phyloP scores from a whole-genome alignment of 2,797 vertebrate genomes.

The Eidolon dupreanum region DNA sequence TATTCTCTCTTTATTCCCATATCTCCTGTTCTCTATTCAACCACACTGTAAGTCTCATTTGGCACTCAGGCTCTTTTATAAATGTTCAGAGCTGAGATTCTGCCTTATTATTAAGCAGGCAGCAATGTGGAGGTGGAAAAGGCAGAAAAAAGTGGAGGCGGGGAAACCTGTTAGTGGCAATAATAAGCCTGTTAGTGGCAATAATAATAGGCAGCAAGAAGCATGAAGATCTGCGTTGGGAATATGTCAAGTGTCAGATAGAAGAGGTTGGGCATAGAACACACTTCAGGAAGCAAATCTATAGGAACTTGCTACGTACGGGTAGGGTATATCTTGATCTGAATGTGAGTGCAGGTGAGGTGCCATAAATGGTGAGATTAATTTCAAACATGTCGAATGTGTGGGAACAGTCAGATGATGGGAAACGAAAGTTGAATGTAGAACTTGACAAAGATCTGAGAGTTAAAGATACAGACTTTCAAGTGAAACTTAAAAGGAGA shows the following conservation, averaged over 20 bases:
- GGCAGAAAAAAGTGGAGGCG: background rate
- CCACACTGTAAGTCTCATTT: background rate
- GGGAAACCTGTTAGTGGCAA: background rate
- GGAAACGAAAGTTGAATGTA: background rate
- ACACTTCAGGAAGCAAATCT: rapidly evolving
- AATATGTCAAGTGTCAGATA: background rate
- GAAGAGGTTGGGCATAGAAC: background rate
- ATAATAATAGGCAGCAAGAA: background rate
- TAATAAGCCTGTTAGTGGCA: background rate
- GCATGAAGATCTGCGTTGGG: rapidly evolving
- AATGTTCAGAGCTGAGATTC: conserved; percentile 7
- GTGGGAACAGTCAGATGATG: background rate
- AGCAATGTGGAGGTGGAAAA: background rate
- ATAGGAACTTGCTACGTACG: rapidly evolving
- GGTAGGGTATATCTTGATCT: background rate
- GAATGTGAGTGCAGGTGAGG: background rate
- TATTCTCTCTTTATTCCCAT: background rate
- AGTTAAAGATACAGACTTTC: background rate
- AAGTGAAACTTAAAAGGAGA: background rate
- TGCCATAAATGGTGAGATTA: background rate
- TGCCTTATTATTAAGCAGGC: background rate
- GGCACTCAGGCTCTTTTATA: background rate
- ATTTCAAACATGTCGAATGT: background rate
- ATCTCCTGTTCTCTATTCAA: background rate
- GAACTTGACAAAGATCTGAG: background rate